These are phyloP conservation scores for Phaedon cochleariae DNA, from an alignment of 2,888 invertebrate species.

Conservation along the genomic window DNA sequence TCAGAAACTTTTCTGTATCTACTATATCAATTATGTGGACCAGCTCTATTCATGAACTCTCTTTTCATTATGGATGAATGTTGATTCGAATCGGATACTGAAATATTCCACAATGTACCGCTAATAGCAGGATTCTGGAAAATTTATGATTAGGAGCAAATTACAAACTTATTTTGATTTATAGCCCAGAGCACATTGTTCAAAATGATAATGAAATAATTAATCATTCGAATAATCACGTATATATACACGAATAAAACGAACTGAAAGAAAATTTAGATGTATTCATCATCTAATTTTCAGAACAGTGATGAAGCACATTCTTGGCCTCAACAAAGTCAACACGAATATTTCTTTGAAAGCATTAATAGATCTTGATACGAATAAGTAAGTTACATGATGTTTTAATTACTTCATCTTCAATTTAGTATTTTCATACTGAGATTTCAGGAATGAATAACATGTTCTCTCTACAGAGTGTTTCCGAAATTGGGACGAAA, in stretches of 20 bases:
- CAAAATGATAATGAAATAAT: constrained; percentile 18
- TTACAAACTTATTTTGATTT: constrained; percentile 17
- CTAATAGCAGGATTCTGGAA: background rate
- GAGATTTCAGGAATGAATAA: too few species aligned
- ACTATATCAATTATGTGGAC: background rate
- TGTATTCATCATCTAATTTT: background rate
- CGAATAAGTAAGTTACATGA: too few species aligned
- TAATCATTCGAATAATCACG: constrained; percentile 12
- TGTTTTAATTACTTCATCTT: too few species aligned
- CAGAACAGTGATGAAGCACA: background rate
- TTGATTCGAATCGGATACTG: constrained; percentile 3
- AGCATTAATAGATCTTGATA: too few species aligned
- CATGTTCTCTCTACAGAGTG: too few species aligned
- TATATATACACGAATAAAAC: background rate
- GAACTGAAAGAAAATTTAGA: background rate
- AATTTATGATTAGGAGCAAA: constrained; percentile 8
- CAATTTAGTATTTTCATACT: too few species aligned
- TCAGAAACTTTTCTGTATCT: background rate
- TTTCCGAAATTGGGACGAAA: too few species aligned
- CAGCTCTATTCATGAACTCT: background rate
- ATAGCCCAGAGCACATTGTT: constrained; percentile 14
- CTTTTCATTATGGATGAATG: background rate
- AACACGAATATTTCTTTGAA: too few species aligned
- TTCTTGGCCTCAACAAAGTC: too few species aligned
- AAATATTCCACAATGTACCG: constrained; percentile 16